Base-by-base conservation (phyloP, 92 coral and sea anemone genomes). In the Phenganax marumi region DNA sequence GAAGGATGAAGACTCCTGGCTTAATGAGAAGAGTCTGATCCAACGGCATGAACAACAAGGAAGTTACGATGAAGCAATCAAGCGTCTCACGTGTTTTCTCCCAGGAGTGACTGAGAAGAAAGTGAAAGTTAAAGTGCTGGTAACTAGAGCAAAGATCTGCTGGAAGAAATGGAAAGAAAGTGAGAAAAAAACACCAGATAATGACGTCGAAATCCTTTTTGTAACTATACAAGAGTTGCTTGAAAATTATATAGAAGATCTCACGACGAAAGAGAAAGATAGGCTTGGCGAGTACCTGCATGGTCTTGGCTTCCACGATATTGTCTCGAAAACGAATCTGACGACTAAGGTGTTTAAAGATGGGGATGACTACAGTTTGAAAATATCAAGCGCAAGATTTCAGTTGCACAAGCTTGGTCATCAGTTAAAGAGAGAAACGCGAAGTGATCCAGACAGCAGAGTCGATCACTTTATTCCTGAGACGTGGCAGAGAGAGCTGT, bases 391-490 rank as follows among this genome's bases (percentile, higher is more conserved):
- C 24, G 85, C 86, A 21, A 82, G 95, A 19, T 91, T 91, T 66
- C 95, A 91, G 60, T 50, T 91, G 52, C 89, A 89, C 39, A 73
- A 72, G 73, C 89, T 91, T 87, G 90, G 95, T 0, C 92, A 91
- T 52, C 80, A 89, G 66, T 58, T 91, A 81, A 89, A 68, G 55
- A 70, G 95, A 19, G 95, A 91, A 6, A 80, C 82, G 12, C 84
- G 91, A 8, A 81, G 74, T 12, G 95, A 91, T 68, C 83, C 81
- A 0, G 95, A 91, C 62, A 68, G 81, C 0, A 77, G 95, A 62
- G 92, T 91, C 0, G 89, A 89, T 14, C 62, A 79, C 70, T 91
- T 91, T 68, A 89, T 91, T 46, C 95, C 95, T 43, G 95, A 91
- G 25, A 84, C 90, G 2, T 91, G 95, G 95, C 66, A 91, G 91